These are phyloP conservation scores for Achroia grisella DNA, from an alignment of 1,140 invertebrate species.

Conservation along the genomic window DNA sequence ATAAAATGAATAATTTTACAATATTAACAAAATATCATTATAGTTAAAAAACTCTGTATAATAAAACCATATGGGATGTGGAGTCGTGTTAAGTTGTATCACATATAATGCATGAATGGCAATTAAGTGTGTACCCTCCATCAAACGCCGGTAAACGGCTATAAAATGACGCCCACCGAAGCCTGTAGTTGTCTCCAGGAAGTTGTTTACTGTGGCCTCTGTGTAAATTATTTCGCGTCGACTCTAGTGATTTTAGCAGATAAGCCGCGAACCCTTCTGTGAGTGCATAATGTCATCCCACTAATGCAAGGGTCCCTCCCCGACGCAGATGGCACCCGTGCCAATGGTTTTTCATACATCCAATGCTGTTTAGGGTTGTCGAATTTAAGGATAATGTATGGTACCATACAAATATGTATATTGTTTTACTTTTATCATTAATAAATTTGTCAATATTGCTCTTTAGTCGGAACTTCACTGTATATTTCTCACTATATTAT, in stretches of 20 bases:
- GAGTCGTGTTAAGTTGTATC: too few relatives aligned
- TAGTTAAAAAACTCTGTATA: too few relatives aligned
- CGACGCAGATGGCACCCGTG: constrained; percentile 60
- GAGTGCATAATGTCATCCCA: constrained; percentile 69
- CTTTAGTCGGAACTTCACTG: too few relatives aligned
- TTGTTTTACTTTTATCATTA: too few relatives aligned
- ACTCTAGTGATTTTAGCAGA: constrained; percentile 54
- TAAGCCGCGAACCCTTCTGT: constrained; percentile 62
- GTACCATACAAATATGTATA: not conserved
- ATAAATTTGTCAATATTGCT: too few relatives aligned
- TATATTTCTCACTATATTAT: too few relatives aligned
- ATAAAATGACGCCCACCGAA: constrained; percentile 17
- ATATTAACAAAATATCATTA: too few relatives aligned
- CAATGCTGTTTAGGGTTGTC: constrained; percentile 4
- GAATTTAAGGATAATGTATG: not conserved
- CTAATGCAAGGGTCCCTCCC: constrained; percentile 65
- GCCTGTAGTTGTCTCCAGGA: constrained; percentile 35
- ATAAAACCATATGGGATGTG: too few relatives aligned
- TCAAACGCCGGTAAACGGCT: constrained; percentile 12
- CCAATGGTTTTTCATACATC: constrained; percentile 54
- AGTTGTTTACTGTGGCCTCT: constrained; percentile 38
- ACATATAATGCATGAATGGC: too few relatives aligned
- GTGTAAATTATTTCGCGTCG: constrained; percentile 53
- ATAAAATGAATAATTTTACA: too few relatives aligned
- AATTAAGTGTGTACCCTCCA: constrained; percentile 4